phyloP scores from a whole-genome alignment of 2,113 vertebrate genomes.

The Clarias batrachus region DNA sequence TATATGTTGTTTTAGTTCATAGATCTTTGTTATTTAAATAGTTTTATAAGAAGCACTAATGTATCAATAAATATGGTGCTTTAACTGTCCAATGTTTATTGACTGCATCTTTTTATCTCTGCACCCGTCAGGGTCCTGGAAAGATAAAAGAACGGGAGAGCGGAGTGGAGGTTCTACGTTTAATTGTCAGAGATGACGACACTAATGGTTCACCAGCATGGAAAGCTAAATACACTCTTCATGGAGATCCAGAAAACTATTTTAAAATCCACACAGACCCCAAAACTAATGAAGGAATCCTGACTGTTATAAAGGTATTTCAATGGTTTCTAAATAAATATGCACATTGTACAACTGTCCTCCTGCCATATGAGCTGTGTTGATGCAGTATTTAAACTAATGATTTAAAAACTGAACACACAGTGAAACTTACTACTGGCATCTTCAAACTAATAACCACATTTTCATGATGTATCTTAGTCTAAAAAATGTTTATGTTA shows the following conservation, averaged over 20 bases:
- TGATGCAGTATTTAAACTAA: not conserved
- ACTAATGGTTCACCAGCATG: conserved; percentile 66
- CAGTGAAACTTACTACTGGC: not conserved
- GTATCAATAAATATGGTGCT: not conserved
- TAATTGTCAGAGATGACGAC: conserved; percentile 75
- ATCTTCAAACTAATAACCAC: not conserved
- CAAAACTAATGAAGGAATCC: conserved; percentile 76
- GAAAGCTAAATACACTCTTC: conserved; percentile 69
- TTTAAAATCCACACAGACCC: conserved; percentile 75
- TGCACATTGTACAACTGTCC: not conserved
- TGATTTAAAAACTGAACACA: not conserved
- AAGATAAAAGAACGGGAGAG: conserved; percentile 11
- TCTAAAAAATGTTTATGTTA: not conserved
- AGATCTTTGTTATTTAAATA: not conserved
- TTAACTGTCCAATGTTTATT: not conserved
- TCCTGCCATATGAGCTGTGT: not conserved
- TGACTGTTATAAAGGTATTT: conserved; percentile 78
- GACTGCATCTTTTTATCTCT: too few species aligned
- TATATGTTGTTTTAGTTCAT: not conserved
- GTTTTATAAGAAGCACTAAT: not conserved
- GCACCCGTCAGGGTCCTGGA: conserved; percentile 41
- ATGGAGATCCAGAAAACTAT: conserved; percentile 66
- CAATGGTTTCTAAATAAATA: too few species aligned
- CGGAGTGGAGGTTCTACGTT: conserved; percentile 56
- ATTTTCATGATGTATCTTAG: not conserved